Evolutionary conservation across 2,113 vertebrate genomes (phyloP).

Genomic region (Hoplias malabaricus): DNA sequence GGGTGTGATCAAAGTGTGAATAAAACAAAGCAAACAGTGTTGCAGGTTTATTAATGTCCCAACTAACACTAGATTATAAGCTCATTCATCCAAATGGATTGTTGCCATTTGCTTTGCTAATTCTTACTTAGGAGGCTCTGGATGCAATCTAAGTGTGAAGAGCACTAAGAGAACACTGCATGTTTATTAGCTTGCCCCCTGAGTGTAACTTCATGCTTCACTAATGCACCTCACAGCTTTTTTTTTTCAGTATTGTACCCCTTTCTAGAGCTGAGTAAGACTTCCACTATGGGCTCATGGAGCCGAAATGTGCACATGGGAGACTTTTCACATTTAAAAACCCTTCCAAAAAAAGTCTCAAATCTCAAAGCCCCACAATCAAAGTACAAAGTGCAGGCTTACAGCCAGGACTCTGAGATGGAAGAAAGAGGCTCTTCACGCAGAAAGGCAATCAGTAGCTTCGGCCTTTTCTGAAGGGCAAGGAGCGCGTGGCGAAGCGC

Average conservation of each 20-base stretch:
- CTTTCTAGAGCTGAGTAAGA: neutral
- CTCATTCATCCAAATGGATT: neutral
- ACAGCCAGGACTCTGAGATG: neutral
- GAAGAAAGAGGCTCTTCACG: conserved; percentile 31
- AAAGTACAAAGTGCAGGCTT: neutral
- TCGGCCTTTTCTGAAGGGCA: conserved; percentile 64
- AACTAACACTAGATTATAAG: neutral
- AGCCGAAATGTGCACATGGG: neutral
- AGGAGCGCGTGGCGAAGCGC: conserved; percentile 63
- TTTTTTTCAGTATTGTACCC: neutral
- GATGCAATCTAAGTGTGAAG: neutral
- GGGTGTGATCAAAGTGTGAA: neutral
- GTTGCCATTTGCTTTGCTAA: neutral
- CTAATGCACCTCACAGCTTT: neutral
- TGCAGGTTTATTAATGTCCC: neutral
- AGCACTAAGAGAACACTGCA: neutral
- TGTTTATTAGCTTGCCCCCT: neutral
- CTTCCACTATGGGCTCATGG: neutral
- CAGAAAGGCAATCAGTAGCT: conserved; percentile 44
- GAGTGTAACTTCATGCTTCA: neutral
- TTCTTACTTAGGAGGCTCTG: neutral
- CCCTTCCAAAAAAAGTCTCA: neutral
- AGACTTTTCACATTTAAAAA: neutral
- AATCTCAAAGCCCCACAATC: conserved; percentile 4
- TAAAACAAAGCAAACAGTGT: neutral